Evolutionary conservation across 2,888 invertebrate genomes (phyloP), one percentile per base, ranked within the genome.

Genomic region (Griposia aprilina): DNA sequence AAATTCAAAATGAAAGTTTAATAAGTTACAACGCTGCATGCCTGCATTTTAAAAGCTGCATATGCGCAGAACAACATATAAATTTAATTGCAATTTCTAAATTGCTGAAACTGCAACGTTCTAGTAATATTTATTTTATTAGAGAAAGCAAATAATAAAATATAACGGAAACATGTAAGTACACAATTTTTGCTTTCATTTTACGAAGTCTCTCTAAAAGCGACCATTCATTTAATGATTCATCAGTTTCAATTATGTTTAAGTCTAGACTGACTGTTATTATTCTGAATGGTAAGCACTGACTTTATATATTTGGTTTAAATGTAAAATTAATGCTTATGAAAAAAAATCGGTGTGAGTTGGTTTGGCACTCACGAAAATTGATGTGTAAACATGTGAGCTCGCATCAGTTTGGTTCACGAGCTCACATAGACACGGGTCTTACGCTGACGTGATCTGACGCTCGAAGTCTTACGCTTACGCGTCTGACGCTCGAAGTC

Each of bases 141-240:
- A 77, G 85, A 74, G 90, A 90, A 90, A 90, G 86, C 76, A 71
- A 77, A 84, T 77, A 82, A 81, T 80, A 76, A 84, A 87, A 82
- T 70, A 41, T 76, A 78, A 85, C 78, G 63, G 75, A 73, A 68
- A 72, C 23, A 86, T 85, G 65, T 65, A 65, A 60, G 76, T 83
- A 69, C 82, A 72, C 15, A 80, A 85, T 88, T 83, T 89, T 91
- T 88, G 84, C 89, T 91, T 90, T 90, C 88, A 84, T 87, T 81
- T 87, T 81, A 82, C 81, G 85, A 70, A 45, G 57, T 82, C 62
- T 77, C 68, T 80, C 63, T 80, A 67, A 81, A 79, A 78, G 63
- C 63, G 65, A 45, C 65, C 67, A 77, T 78, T 86, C 26, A 69
- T 76, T 74, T 75, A 76, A 86, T 88, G 81, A 82, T 52, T 81